These are phyloP conservation scores for Sphaerophoria rueppellii DNA, from an alignment of 2,888 invertebrate species.

Conservation along the genomic window DNA sequence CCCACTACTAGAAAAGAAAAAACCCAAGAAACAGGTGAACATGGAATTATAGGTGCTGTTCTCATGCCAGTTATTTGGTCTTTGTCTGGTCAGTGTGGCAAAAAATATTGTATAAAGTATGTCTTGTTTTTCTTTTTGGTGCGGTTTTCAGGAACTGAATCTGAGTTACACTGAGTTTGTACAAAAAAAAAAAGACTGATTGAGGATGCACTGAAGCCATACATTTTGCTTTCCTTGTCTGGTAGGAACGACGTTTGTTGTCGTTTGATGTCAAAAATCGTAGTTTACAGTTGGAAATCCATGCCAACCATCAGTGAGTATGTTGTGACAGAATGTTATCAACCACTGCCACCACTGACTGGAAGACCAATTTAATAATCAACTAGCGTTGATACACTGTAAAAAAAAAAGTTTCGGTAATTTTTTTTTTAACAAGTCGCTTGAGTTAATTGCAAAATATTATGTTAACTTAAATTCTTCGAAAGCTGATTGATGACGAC, in stretches of 20 bases:
- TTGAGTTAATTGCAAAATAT: no score
- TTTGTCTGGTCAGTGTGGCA: constrained; percentile 44
- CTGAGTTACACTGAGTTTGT: constrained; percentile 16
- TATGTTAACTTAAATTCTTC: no score
- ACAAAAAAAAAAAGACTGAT: constrained; percentile 46
- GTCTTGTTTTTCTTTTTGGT: constrained; percentile 8
- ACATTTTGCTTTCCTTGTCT: constrained; percentile 22
- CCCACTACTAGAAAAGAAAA: constrained; percentile 33
- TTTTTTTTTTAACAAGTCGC: no score
- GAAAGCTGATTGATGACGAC: no score
- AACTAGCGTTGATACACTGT: neutral
- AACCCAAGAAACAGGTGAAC: constrained; percentile 58
- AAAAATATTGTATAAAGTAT: constrained; percentile 28
- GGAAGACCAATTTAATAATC: neutral
- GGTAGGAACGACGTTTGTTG: neutral
- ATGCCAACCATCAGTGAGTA: constrained; percentile 19
- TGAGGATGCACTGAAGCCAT: constrained; percentile 72
- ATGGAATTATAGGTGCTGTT: constrained; percentile 45
- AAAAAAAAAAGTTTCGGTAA: neutral
- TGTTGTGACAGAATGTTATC: constrained; percentile 46
- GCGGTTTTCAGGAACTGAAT: constrained; percentile 25
- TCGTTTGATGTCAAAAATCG: neutral
- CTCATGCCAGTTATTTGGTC: neutral
- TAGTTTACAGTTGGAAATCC: constrained; percentile 46
- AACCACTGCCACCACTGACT: constrained; percentile 40